These are phyloP conservation scores for Drosophila arawakana DNA, from an alignment of 1,140 invertebrate genomes.

Conservation along the genomic window DNA sequence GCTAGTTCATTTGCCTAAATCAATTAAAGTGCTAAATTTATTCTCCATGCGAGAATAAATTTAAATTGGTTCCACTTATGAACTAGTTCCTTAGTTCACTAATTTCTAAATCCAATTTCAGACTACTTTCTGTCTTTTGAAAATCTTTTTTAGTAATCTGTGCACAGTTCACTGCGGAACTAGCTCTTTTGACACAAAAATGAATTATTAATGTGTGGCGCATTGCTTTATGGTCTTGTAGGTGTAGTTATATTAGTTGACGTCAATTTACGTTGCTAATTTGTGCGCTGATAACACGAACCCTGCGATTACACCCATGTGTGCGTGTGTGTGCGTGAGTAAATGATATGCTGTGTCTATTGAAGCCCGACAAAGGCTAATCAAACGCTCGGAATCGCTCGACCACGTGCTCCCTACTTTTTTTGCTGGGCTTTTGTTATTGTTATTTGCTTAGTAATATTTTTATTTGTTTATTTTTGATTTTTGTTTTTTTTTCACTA, in stretches of 20 bases:
- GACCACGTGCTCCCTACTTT: constrained; percentile 39
- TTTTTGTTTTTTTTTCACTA: constrained; percentile 4
- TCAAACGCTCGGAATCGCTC: constrained; percentile 12
- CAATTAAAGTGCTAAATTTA: too few species aligned
- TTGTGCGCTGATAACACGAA: constrained; percentile 33
- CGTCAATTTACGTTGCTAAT: constrained; percentile 52
- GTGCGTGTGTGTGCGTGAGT: constrained; percentile 12
- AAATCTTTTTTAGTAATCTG: too few species aligned
- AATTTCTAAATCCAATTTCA: too few species aligned
- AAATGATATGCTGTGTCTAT: constrained; percentile 18
- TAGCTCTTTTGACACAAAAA: not conserved
- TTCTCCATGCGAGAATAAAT: too few species aligned
- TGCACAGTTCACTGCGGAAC: not conserved
- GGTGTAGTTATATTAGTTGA: constrained; percentile 32
- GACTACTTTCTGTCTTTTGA: too few species aligned
- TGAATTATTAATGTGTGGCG: not conserved
- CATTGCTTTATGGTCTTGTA: constrained; percentile 23
- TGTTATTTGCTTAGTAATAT: not conserved
- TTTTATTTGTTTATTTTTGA: constrained; percentile 1
- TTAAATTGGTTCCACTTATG: too few species aligned
- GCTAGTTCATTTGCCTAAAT: too few species aligned
- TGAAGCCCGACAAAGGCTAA: constrained; percentile 10
- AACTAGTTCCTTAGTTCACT: too few species aligned
- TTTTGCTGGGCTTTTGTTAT: constrained; percentile 16
- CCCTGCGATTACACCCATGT: constrained; percentile 4